Conservation (phyloP, 2,888 invertebrate species). For the Ormyrus labotus region DNA sequence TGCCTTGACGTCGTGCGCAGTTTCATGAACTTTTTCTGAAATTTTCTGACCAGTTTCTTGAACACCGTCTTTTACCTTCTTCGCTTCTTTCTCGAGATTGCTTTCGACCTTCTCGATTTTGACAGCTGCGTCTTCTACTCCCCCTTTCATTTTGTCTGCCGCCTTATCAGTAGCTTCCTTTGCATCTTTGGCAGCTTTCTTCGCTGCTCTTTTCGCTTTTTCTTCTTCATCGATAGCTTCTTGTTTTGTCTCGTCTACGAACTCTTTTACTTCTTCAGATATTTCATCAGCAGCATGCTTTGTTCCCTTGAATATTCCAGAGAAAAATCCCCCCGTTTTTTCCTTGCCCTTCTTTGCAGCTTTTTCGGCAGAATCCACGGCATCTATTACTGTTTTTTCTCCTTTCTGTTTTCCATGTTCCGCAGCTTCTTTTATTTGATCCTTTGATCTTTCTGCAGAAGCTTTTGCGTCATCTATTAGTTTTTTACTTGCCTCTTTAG, state of each 20-base stretch:
- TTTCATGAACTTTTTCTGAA: too few species aligned
- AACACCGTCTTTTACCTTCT: too few species aligned
- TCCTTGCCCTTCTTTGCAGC: conserved; percentile 59
- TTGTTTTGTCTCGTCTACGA: conserved; percentile 65
- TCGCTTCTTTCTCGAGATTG: background rate
- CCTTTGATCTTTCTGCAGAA: background rate
- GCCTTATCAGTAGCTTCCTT: conserved; percentile 51
- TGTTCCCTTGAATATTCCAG: conserved; percentile 58
- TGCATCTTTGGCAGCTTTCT: conserved; percentile 46
- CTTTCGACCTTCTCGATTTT: too few species aligned
- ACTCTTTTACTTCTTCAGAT: conserved; percentile 59
- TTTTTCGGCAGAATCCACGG: conserved; percentile 70
- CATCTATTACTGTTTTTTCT: background rate
- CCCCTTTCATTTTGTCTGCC: background rate
- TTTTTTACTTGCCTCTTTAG: conserved; percentile 60
- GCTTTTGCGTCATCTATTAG: background rate
- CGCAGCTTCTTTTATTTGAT: background rate
- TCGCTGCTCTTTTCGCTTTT: conserved; percentile 38
- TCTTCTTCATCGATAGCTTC: conserved; percentile 62
- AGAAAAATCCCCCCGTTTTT: conserved; percentile 60
- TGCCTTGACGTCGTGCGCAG: conserved; percentile 65
- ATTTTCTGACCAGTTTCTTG: too few species aligned
- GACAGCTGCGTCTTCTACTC: too few species aligned
- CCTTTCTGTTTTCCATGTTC: background rate
- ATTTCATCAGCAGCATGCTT: conserved; percentile 56